Base-by-base conservation (phyloP, 2,113 vertebrate genomes). In the Microcebus murinus region DNA sequence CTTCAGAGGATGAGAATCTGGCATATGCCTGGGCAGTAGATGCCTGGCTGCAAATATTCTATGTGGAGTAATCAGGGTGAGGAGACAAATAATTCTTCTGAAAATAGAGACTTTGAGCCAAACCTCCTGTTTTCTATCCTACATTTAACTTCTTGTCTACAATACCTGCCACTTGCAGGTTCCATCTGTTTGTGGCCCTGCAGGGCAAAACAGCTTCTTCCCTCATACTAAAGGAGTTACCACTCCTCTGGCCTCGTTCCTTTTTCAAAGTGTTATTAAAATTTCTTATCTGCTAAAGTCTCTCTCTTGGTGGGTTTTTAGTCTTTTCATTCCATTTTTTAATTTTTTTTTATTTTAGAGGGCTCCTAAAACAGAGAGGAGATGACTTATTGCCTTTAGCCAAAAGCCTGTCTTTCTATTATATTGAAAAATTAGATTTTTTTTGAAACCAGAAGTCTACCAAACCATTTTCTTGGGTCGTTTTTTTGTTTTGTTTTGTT, bases 321-420 rank as follows among this genome's bases (percentile, higher is more conserved):
- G 36, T 68, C 29, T 79, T 92, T 94, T 90, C 50, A 55, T 83
- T 92, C 27, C 57, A 36, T 80, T 95, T 87, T 87, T 67, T 95
- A 0, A 39, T 42, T 45, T 45, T 45, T 45, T 45, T 45, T 79
- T 55, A 90, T 90, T 71, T 90, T 61, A 73, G 48, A 89, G 29
- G 12, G 12, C 52, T 81, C 15, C 83, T 29, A 7, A 18, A 74
- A 39, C 39, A 34, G 31, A 90, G 21, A 85, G 5, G 21, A 85
- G 7, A 67, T 39, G 31, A 36, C 42, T 25, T 70, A 79, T 50
- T 63, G 65, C 36, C 15, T 50, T 83, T 90, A 77, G 97, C 97
- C 97, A 97, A 98, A 97, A 97, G 92, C 68, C 95, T 88, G 81
- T 98, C 96, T 96, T 97, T 45, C 94, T 55, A 63, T 96, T 95